Evolutionary conservation across 1,140 invertebrate species (phyloP), one percentile per base, ranked within the genome.

Genomic region (Procambarus clarkii): DNA sequence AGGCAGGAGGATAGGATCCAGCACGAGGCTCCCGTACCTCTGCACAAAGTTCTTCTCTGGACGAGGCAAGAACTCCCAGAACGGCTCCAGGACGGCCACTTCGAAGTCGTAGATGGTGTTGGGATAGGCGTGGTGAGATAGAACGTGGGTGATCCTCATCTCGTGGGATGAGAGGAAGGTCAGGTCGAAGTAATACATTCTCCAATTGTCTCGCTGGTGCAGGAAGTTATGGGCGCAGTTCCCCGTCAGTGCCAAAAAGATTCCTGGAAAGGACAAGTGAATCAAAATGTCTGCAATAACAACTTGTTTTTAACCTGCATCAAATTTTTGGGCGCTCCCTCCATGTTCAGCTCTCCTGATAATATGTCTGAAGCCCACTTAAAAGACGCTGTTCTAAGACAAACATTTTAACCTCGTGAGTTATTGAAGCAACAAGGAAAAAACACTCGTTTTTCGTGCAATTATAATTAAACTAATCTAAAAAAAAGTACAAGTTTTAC

Each of bases 161-260:
- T 97, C 96, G 86, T 96, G 93, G 94, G 96, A 96, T 3, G 96
- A 96, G 94, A 97, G 94, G 82, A 96, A 93, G 54, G 95, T 94
- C 18, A 98, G 94, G 93, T 98, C 97, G 88, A 97, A 97, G 71
- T 97, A 96, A 93, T 97, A 97, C 96, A 97, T 97, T 77, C 97
- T 95, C 95, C 97, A 97, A 93, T 96, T 97, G 93, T 98, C 96
- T 44, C 95, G 95, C 93, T 96, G 95, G 94, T 98, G 97, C 77
- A 98, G 96, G 93, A 97, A 98, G 94, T 98, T 98, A 93, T 98
- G 97, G 0, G 96, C 96, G 34, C 95, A 95, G 44, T 50, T 96
- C 45, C 34, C 60, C 2, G 46, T 77, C 54, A 81, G 24, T 2
- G 74, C 81, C 44, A 92, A 71, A 13, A 91, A 58, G 8, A 92